Conservation (phyloP, 2,113 vertebrate species). For the Gobius niger region DNA sequence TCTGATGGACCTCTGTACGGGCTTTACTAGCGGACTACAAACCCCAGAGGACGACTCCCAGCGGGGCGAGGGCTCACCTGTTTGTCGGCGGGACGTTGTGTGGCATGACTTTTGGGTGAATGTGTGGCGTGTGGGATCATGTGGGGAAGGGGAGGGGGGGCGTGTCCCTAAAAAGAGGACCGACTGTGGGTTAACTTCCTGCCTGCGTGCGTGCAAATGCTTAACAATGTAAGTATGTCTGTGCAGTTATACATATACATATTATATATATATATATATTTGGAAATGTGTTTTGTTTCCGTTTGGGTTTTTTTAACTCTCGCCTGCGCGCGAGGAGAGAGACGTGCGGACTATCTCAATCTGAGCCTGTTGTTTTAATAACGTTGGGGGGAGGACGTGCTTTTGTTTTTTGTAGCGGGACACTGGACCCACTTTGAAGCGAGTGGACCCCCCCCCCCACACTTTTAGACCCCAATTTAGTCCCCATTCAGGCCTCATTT, state of each 20-base stretch:
- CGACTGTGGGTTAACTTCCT: conserved; percentile 30
- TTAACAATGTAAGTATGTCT: conserved; percentile 39
- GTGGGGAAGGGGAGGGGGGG: conserved; percentile 12
- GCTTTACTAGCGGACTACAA: conserved; percentile 54
- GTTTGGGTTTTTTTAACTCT: conserved; percentile 23
- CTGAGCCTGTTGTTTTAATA: conserved; percentile 57
- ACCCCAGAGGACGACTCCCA: conserved; percentile 22
- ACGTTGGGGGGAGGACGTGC: conserved; percentile 26
- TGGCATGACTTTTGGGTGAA: conserved; percentile 38
- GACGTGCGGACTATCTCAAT: conserved; percentile 41
- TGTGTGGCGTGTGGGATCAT: conserved; percentile 15
- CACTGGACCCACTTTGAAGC: conserved; percentile 24
- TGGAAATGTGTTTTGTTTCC: conserved; percentile 17
- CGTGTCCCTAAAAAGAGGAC: conserved; percentile 38
- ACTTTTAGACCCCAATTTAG: neutral
- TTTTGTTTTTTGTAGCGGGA: conserved; percentile 60
- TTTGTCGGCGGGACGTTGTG: conserved; percentile 37
- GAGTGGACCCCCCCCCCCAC: conserved; percentile 23
- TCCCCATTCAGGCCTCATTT: neutral
- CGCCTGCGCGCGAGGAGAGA: conserved; percentile 24
- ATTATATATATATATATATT: conserved; percentile 13
- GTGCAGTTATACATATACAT: conserved; percentile 21
- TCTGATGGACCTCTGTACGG: conserved; percentile 53
- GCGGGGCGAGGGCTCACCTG: conserved; percentile 23
- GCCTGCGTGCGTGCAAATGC: conserved; percentile 37